Percentiles rank a stretch among this genome's conserved stretches.
Evolutionary conservation across 2,113 vertebrate species (phyloP).

Genomic region (Herpailurus yagouaroundi): DNA sequence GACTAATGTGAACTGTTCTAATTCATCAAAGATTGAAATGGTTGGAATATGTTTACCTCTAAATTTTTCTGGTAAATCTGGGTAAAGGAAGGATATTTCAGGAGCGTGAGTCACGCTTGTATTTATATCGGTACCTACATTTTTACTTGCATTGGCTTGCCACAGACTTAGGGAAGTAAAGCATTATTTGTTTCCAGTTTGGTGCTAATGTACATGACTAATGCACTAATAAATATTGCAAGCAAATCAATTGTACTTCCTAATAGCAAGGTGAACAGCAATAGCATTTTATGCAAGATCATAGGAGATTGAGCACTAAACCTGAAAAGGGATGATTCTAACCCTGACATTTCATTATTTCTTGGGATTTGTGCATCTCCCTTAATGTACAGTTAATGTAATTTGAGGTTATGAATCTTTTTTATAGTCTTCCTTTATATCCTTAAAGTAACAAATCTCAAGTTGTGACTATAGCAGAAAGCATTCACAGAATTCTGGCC

Average conservation of each 20-base stretch:
- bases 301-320: slow-evolving; percentile 45
- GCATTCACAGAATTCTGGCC: slow-evolving; percentile 57
- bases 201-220: slow-evolving; percentile 74
- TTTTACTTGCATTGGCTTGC: slow-evolving; percentile 51
- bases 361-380: slow-evolving; percentile 67
- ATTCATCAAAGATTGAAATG: not conserved
- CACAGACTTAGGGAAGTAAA: slow-evolving; percentile 49
- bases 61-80: slow-evolving; percentile 46
- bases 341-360: slow-evolving; percentile 76
- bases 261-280: slow-evolving; percentile 54
- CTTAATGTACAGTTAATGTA: slow-evolving; percentile 76
- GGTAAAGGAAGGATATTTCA: slow-evolving; percentile 47
- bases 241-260: slow-evolving; percentile 77
- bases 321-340: slow-evolving; percentile 51
- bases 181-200: slow-evolving; percentile 69
- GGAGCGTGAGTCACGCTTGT: slow-evolving; percentile 46
- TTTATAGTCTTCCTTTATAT: slow-evolving; percentile 60
- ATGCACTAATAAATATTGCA: slow-evolving; percentile 81
- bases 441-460: slow-evolving; percentile 63
- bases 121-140: slow-evolving; percentile 46
- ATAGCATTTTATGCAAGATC: slow-evolving; percentile 55
- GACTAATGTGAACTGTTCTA: not conserved
- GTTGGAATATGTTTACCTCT: not conserved
- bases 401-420: slow-evolving; percentile 72
- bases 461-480: slow-evolving; percentile 32